Percentiles rank a stretch among this genome's conserved stretches.
Evolutionary conservation across 2,113 vertebrate species (phyloP).

Genomic region (Kryptolebias marmoratus): DNA sequence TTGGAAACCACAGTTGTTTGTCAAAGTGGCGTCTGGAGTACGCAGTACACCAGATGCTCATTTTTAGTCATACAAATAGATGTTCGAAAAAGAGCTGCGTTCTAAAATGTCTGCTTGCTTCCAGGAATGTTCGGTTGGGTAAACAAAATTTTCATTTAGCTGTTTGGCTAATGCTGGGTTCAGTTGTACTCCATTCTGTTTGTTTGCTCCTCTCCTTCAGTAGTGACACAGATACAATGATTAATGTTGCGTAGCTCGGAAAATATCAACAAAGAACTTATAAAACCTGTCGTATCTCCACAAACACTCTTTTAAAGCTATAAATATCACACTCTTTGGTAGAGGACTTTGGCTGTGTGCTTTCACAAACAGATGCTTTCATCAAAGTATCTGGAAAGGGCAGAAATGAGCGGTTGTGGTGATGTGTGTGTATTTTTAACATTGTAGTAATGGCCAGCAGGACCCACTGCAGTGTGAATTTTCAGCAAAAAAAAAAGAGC

Average conservation of each 20-base stretch:
- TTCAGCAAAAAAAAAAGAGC: conserved; percentile 36
- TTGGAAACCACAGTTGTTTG: conserved; percentile 27
- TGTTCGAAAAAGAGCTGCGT: not conserved
- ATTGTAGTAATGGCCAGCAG: not conserved
- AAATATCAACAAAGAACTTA: no score
- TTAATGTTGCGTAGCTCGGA: no score
- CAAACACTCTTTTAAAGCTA: no score
- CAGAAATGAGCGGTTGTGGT: no score
- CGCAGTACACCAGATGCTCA: conserved; percentile 41
- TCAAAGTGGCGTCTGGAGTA: conserved; percentile 46
- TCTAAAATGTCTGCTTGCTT: not conserved
- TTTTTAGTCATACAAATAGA: not conserved
- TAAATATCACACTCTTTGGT: no score
- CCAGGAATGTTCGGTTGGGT: conserved; percentile 18
- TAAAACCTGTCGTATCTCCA: no score
- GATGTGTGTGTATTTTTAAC: no score
- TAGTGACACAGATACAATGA: no score
- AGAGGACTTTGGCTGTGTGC: no score
- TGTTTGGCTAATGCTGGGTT: conserved; percentile 26
- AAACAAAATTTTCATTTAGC: conserved; percentile 17
- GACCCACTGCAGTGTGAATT: conserved; percentile 38
- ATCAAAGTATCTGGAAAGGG: no score
- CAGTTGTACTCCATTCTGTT: conserved; percentile 3
- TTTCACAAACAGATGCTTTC: no score
- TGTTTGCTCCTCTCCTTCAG: not conserved